Conservation (phyloP, 2,797 vertebrate species). For the Tragelaphus oryx region DNA sequence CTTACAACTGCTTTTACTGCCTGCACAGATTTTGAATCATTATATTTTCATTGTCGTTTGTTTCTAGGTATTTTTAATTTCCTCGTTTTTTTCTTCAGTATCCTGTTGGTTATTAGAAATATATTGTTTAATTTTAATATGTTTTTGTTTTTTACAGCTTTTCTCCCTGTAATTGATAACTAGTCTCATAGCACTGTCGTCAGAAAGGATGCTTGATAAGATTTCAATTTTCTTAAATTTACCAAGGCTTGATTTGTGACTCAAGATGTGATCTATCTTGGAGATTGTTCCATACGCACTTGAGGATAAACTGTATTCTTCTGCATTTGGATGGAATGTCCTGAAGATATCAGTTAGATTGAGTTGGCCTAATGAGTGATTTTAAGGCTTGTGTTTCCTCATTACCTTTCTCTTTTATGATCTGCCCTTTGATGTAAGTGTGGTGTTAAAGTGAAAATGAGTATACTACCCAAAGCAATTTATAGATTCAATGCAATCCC, state of each 20-base stretch:
- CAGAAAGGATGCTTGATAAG: neutral
- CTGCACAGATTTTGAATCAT: neutral
- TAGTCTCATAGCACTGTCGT: neutral
- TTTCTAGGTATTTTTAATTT: neutral
- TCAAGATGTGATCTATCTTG: neutral
- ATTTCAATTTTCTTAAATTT: neutral
- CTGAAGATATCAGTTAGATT: neutral
- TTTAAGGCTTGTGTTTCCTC: neutral
- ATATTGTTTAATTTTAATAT: neutral
- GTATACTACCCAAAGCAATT: too few relatives aligned
- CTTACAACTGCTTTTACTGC: neutral
- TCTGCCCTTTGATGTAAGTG: neutral
- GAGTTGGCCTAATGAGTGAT: neutral
- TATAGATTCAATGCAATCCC: too few relatives aligned
- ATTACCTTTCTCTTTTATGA: neutral
- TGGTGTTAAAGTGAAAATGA: neutral
- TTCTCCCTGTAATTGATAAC: neutral
- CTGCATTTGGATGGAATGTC: neutral
- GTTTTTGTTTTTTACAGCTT: neutral
- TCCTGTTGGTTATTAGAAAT: neutral
- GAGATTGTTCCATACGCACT: neutral
- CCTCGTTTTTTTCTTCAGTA: neutral
- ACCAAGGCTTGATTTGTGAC: neutral
- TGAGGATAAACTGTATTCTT: neutral
- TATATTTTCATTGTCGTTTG: neutral